A percentile compares a stretch with the other conserved stretches of the same genome.
Evolutionary conservation across 2,888 invertebrate species (phyloP).

Genomic region (Macropis europaea): DNA sequence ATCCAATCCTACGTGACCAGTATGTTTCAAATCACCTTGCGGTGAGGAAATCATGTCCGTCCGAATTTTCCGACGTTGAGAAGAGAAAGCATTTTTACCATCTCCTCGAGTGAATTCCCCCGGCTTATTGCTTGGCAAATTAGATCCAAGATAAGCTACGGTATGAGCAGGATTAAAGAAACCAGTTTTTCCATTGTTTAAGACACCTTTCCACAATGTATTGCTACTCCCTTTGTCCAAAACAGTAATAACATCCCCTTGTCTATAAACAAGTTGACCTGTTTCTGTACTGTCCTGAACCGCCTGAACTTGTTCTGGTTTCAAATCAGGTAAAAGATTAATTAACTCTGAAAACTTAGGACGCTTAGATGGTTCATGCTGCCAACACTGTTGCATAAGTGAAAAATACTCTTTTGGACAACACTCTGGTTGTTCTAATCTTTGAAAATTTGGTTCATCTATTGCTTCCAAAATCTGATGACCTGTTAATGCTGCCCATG

Average conservation of each 20-base stretch:
- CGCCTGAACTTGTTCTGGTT: slow-evolving; percentile 96
- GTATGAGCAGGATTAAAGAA: slow-evolving; percentile 94
- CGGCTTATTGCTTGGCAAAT: slow-evolving; percentile 84
- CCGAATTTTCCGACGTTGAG: slow-evolving; percentile 84
- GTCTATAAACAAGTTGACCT: slow-evolving; percentile 90
- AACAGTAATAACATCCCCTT: slow-evolving; percentile 95
- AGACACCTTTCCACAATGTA: slow-evolving; percentile 93
- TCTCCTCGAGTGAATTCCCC: slow-evolving; percentile 81
- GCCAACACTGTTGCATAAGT: slow-evolving; percentile 98
- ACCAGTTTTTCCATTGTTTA: slow-evolving; percentile 95
- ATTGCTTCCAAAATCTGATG: slow-evolving; percentile 97
- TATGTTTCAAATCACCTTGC: slow-evolving; percentile 98
- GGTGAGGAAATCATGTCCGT: slow-evolving; percentile 98
- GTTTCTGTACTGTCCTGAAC: slow-evolving; percentile 84
- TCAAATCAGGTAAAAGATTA: slow-evolving; percentile 89
- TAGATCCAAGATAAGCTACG: slow-evolving; percentile 92
- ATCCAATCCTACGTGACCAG: slow-evolving; percentile 97
- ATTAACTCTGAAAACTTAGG: slow-evolving; percentile 95
- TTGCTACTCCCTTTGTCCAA: slow-evolving; percentile 86
- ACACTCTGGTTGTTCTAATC: slow-evolving; percentile 95
- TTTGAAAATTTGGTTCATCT: slow-evolving; percentile 93
- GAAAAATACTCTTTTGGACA: slow-evolving; percentile 96
- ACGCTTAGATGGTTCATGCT: slow-evolving; percentile 92
- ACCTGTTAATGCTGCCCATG: slow-evolving; percentile 97
- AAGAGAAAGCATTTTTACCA: slow-evolving; percentile 83